Evolutionary conservation across 2,113 vertebrate species (phyloP), one percentile per base, ranked within the genome.

Genomic region (Symphodus melops): DNA sequence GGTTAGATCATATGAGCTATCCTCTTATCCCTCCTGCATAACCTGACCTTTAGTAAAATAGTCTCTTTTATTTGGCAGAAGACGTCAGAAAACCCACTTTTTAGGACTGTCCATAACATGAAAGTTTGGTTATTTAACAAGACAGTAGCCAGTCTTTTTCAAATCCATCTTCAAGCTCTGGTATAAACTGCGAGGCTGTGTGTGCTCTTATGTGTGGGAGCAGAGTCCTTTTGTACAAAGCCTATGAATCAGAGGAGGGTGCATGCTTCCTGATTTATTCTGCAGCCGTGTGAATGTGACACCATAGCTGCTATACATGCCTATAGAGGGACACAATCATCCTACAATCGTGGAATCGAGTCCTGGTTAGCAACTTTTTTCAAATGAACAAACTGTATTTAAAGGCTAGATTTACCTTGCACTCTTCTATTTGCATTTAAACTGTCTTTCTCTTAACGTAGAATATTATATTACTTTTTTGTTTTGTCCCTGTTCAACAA

Each of bases 221-320:
- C 25, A 61, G 9, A 60, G 39, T 78, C 36, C 36, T 55, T 33
- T 55, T 12, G 1, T 9, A 56, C 19, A 1, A 14, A 19, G n/a
- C 20, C 10, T 41, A 42, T 65, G 60, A 79, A 77, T 76, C 54
- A 61, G 39, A 84, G 55, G 21, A 58, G 23, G 1, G 14, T 14
- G 20, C 46, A 48, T 17, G 37, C 55, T 68, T 69, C 53, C 23
- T 71, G 16, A 62, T 49, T 53, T 74, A 84, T 81, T 85, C 61
- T 73, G 39, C 57, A 63, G 36, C 25, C 17, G 55, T 46, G 37
- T 46, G 54, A 77, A 79, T 74, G 78, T 78, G 1, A 41, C 48
- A 23, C 49, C 21, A 62, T 46, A 59, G 41, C 57, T 14, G 41
- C 11, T 44, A 36, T 44, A 33, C 21, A 44, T 62, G 64, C 66